Conservation (phyloP, 2,797 vertebrate species). For the Acanthurus lineatus region DNA sequence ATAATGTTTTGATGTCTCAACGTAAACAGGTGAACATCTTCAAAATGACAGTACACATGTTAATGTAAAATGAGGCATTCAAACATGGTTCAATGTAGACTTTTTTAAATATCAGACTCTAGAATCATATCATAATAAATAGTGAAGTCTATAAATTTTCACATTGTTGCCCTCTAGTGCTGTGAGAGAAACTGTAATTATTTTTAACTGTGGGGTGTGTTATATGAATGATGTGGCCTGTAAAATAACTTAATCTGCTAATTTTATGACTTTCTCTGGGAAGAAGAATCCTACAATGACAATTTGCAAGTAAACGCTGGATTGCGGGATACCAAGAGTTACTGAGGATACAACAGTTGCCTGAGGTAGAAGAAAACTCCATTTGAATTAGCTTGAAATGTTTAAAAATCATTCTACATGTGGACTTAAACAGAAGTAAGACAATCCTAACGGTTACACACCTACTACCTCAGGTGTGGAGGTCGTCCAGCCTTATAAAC, state of each 20-base stretch:
- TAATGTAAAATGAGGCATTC: not conserved
- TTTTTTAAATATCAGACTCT: constrained; percentile 11
- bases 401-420: not conserved
- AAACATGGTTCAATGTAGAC: not conserved
- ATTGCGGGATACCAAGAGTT: not conserved
- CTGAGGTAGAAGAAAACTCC: not conserved
- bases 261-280: not conserved
- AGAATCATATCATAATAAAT: not conserved
- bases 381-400: constrained; percentile 18
- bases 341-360: too few relatives aligned
- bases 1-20: not conserved
- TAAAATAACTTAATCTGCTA: not conserved
- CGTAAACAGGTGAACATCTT: constrained; percentile 3
- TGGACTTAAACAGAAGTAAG: constrained; percentile 1
- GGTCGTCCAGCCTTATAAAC: constrained; percentile 9
- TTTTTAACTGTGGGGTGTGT: not conserved
- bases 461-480: constrained; percentile 17
- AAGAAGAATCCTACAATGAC: not conserved
- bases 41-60: not conserved
- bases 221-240: not conserved
- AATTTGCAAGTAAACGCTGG: not conserved
- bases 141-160: not conserved
- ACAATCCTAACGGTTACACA: not conserved
- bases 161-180: not conserved
- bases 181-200: not conserved